Conservation (phyloP, 2,113 vertebrate species). For the Casuarius casuarius region DNA sequence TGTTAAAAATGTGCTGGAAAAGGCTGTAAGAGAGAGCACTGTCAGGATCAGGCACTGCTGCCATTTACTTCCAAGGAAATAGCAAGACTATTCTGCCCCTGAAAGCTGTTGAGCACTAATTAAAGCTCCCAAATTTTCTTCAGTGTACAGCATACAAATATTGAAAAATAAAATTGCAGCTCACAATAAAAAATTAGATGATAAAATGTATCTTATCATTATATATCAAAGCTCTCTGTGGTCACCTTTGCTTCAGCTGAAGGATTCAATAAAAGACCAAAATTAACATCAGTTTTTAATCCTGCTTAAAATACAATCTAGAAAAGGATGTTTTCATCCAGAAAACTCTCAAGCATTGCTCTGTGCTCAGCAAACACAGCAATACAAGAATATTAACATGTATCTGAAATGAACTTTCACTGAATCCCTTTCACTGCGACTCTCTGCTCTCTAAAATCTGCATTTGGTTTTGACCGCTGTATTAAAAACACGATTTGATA, state of each 20-base stretch:
- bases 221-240: background rate
- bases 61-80: background rate
- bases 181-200: background rate
- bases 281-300: background rate
- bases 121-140: background rate
- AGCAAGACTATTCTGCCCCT: background rate
- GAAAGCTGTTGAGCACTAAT: background rate
- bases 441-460: slow-evolving; percentile 2
- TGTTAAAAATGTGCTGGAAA: background rate
- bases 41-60: background rate
- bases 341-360: background rate
- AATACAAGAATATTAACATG: background rate
- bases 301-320: background rate
- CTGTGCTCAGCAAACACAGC: background rate
- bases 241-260: background rate
- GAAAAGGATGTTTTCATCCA: background rate
- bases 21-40: background rate
- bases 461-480: slow-evolving; percentile 39
- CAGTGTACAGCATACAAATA: background rate
- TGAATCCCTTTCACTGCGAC: background rate
- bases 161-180: background rate
- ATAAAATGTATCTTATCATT: background rate
- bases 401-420: background rate
- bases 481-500: slow-evolving; percentile 49
- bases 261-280: background rate